Evolutionary conservation across 92 coral and sea anemone species (phyloP).

Genomic region (Porites lobata): DNA sequence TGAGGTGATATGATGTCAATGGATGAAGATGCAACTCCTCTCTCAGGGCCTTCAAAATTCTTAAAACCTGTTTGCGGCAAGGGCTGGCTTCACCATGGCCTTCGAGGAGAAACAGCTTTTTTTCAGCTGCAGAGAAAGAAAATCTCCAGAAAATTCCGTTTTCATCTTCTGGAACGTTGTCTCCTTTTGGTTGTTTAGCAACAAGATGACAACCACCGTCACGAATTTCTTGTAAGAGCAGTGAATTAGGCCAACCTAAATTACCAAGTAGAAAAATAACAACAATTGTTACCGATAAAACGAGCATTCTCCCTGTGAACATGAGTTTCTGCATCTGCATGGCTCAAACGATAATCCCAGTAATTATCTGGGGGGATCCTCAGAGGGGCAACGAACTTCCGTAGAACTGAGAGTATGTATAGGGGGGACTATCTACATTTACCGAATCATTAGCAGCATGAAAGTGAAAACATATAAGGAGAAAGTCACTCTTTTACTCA

Average conservation of each 20-base stretch:
- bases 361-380: too few species aligned
- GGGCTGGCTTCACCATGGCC: constrained; percentile 60
- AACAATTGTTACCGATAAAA: too few species aligned
- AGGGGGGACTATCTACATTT: too few species aligned
- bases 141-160: constrained; percentile 68
- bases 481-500: too few species aligned
- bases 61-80: constrained; percentile 66
- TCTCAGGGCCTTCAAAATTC: constrained; percentile 72
- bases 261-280: too few species aligned
- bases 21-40: constrained; percentile 45
- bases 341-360: too few species aligned
- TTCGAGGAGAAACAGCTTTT: constrained; percentile 55
- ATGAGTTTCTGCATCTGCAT: too few species aligned
- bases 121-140: constrained; percentile 82
- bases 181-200: constrained; percentile 74
- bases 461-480: too few species aligned
- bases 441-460: too few species aligned
- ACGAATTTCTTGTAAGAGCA: constrained; percentile 43
- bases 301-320: too few species aligned
- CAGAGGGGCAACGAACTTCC: too few species aligned
- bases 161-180: not conserved
- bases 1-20: constrained; percentile 80
- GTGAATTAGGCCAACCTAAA: constrained; percentile 67
- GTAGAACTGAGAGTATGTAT: too few species aligned
- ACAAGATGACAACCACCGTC: constrained; percentile 78